Conservation (phyloP, 2,888 invertebrate genomes). For the Syritta pipiens region DNA sequence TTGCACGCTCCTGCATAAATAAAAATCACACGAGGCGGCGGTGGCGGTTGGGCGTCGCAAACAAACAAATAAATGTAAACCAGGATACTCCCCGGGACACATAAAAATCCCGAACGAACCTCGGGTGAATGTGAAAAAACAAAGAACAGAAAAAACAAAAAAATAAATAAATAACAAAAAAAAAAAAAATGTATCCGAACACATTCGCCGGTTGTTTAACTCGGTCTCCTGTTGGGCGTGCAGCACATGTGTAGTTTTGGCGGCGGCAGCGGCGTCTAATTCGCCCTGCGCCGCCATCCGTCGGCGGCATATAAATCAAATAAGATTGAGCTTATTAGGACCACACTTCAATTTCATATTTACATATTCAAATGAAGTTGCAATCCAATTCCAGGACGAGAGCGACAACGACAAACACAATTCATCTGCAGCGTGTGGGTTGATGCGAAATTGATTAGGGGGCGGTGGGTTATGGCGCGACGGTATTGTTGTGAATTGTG, state of each 20-base stretch:
- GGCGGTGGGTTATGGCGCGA: neutral
- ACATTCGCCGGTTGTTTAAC: no score
- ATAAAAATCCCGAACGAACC: no score
- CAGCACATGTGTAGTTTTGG: no score
- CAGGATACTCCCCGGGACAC: conserved; percentile 14
- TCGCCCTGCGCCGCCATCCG: neutral
- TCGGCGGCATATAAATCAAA: conserved; percentile 60
- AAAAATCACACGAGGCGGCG: conserved; percentile 47
- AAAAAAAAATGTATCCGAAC: no score
- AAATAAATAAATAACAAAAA: no score
- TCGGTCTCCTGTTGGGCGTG: no score
- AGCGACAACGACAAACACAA: neutral
- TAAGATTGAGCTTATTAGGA: conserved; percentile 62
- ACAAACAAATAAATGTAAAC: conserved; percentile 32
- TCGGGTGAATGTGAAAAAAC: neutral
- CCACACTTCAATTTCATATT: conserved; percentile 62
- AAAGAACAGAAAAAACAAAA: no score
- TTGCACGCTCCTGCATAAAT: conserved; percentile 66
- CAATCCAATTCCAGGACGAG: conserved; percentile 51
- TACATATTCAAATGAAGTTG: conserved; percentile 66
- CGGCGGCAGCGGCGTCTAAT: neutral
- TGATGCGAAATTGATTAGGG: conserved; percentile 38
- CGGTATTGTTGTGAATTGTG: neutral
- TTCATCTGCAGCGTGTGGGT: neutral
- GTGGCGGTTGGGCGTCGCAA: neutral